These are phyloP conservation scores for Hylaea fasciaria DNA, from an alignment of 2,888 invertebrate genomes.

Conservation along the genomic window DNA sequence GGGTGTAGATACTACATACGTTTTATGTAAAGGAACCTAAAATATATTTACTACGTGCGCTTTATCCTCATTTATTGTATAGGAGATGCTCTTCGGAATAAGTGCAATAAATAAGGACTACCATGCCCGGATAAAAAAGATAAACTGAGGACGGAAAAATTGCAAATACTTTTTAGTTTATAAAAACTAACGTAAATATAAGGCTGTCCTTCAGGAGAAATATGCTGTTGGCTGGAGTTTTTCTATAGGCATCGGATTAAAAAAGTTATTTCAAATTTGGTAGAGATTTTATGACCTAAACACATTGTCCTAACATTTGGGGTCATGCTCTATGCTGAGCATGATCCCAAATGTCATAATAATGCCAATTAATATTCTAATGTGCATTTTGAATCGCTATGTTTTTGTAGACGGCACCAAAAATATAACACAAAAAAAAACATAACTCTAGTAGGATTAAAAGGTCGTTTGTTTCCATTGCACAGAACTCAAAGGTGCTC, in stretches of 20 bases:
- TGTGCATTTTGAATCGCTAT: no score
- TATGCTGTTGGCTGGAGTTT: no score
- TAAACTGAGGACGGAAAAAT: not conserved
- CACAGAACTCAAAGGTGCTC: slow-evolving; percentile 39
- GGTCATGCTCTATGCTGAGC: no score
- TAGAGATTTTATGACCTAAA: no score
- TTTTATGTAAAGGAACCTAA: slow-evolving; percentile 44
- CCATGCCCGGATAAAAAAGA: slow-evolving; percentile 15
- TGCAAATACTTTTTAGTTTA: not conserved
- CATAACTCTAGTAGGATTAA: slow-evolving; percentile 19
- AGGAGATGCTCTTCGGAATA: slow-evolving; percentile 19
- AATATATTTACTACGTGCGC: slow-evolving; percentile 39
- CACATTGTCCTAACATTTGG: no score
- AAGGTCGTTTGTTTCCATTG: slow-evolving; percentile 39
- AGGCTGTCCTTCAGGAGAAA: no score
- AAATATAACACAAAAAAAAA: slow-evolving; percentile 6
- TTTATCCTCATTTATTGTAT: slow-evolving; percentile 17
- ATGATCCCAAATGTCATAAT: no score
- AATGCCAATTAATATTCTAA: no score
- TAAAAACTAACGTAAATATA: not conserved
- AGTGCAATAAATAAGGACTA: slow-evolving; percentile 26
- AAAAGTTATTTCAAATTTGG: no score
- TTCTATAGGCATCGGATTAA: no score
- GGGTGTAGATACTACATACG: slow-evolving; percentile 43
- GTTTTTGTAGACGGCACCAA: not conserved